Conservation (phyloP, 2,113 vertebrate species). For the Acinonyx jubatus region DNA sequence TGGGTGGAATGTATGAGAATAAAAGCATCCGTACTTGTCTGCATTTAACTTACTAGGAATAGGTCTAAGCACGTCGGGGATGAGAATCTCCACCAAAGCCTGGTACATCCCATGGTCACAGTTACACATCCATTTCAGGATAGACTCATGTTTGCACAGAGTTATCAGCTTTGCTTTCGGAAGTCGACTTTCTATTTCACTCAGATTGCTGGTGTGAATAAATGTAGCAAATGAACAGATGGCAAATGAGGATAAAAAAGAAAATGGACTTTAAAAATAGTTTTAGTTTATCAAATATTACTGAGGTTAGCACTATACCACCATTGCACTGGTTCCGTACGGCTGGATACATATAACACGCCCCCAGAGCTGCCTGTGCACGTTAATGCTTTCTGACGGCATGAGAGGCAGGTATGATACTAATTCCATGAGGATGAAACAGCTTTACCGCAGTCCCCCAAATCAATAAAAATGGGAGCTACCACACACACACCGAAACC, state of each 20-base stretch:
- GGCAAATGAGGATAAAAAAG: conserved; percentile 81
- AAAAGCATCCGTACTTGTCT: conserved; percentile 78
- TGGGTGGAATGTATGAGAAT: conserved; percentile 74
- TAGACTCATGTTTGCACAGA: conserved; percentile 90
- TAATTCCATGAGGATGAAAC: conserved; percentile 51
- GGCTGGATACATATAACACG: conserved; percentile 39
- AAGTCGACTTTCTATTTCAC: conserved; percentile 92
- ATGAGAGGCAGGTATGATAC: conserved; percentile 72
- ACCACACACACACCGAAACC: neutral
- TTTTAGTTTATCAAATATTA: conserved; percentile 75
- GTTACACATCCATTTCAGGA: conserved; percentile 92
- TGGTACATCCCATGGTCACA: conserved; percentile 93
- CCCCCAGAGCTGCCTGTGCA: conserved; percentile 66
- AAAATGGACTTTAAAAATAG: conserved; percentile 79
- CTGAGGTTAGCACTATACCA: conserved; percentile 76
- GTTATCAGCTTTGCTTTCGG: conserved; percentile 89
- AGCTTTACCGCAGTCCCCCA: conserved; percentile 48
- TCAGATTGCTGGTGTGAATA: conserved; percentile 89
- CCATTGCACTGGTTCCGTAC: conserved; percentile 56
- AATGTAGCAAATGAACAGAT: conserved; percentile 81
- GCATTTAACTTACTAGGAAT: conserved; percentile 90
- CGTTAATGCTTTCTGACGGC: conserved; percentile 58
- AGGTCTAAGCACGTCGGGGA: conserved; percentile 92
- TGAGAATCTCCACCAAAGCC: conserved; percentile 90
- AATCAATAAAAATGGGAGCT: conserved; percentile 54